phyloP scores from a whole-genome alignment of 2,113 vertebrate genomes.

The Forbesichthys agassizii region DNA sequence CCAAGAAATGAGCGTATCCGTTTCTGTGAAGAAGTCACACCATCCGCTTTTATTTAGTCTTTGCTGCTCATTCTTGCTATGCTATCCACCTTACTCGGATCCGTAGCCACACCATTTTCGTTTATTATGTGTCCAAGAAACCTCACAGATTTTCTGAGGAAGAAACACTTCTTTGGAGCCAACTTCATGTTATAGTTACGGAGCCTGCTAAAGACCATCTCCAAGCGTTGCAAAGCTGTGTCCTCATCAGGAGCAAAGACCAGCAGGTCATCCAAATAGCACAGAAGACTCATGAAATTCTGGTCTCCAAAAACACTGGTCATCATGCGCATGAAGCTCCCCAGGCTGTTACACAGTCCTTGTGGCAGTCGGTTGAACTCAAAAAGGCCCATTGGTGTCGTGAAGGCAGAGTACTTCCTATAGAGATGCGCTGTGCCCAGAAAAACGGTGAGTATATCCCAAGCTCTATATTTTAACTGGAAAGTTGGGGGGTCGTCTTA shows the following conservation, averaged over 20 bases:
- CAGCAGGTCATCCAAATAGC: slow-evolving; percentile 14
- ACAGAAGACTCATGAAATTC: slow-evolving; percentile 1
- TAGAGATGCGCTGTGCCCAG: no score
- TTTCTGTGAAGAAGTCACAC: slow-evolving; percentile 9
- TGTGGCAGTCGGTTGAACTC: slow-evolving; percentile 14
- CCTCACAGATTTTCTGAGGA: background rate
- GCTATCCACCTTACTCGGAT: background rate
- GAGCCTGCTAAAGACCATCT: no score
- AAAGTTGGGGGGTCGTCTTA: no score
- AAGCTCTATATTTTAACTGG: no score
- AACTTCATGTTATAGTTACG: background rate
- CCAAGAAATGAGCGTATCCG: slow-evolving; percentile 23
- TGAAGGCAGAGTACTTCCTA: no score
- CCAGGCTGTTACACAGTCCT: slow-evolving; percentile 10
- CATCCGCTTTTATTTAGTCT: slow-evolving; percentile 15
- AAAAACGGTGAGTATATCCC: no score
- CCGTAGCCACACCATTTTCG: background rate
- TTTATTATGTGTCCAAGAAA: background rate
- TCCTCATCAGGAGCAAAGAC: background rate
- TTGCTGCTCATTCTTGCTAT: background rate
- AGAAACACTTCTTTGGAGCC: background rate
- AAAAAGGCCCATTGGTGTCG: background rate
- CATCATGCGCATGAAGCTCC: background rate
- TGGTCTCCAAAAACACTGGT: slow-evolving; percentile 20
- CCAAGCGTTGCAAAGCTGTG: no score